Conservation (phyloP, 2,888 invertebrate species). For the Xestoiulus laeticollis region DNA sequence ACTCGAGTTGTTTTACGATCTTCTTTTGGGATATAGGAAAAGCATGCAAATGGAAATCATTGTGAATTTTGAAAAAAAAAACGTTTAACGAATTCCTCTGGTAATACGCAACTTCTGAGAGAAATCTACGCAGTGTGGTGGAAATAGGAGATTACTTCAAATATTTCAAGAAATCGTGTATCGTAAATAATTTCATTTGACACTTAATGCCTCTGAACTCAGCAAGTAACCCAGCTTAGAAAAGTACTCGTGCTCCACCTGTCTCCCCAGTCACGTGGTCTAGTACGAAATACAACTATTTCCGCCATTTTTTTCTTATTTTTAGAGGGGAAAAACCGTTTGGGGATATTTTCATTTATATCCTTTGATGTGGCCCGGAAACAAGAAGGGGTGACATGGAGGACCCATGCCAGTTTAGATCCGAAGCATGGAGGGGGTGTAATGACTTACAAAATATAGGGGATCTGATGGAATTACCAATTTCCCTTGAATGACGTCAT, state of each 20-base stretch:
- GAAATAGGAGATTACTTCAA: neutral
- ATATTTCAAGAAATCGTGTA: neutral
- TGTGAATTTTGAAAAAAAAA: neutral
- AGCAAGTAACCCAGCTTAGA: neutral
- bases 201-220: neutral
- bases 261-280: neutral
- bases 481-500: neutral
- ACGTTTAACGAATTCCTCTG: neutral
- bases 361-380: slow-evolving; percentile 11
- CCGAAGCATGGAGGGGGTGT: neutral
- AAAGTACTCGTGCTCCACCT: neutral
- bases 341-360: neutral
- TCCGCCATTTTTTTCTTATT: neutral
- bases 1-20: neutral
- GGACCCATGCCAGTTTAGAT: neutral
- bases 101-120: neutral
- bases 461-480: neutral
- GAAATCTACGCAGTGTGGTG: neutral
- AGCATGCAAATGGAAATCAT: neutral
- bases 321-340: neutral
- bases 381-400: neutral
- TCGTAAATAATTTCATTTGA: slow-evolving; percentile 7
- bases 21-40: neutral
- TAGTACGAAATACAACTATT: neutral
- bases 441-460: neutral